Evolutionary conservation across 2,113 vertebrate species (phyloP), one percentile per base, ranked within the genome.

Genomic region (Platysternon megacephalum): DNA sequence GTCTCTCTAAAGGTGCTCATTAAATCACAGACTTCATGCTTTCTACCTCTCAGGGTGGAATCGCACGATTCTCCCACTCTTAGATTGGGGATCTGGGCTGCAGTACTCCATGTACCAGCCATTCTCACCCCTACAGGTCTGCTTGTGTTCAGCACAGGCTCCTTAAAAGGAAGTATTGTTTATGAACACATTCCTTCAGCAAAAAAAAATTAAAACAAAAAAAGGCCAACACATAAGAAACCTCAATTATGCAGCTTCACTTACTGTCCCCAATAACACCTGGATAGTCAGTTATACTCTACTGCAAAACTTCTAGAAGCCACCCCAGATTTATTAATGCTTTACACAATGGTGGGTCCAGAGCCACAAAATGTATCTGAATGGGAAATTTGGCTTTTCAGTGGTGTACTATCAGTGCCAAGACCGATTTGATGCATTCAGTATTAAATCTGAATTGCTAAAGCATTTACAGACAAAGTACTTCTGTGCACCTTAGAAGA

Each of bases 361-460:
- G 26, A 76, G 4, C 74, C 74, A 46, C 74, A 7, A 29, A 9
- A 16, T 11, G 13, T 55, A 22, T 32, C 22, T 26, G 28, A 26
- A 44, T 10, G 29, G 3, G 0, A 13, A 8, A 1, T 4, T 0
- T 0, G n/a, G n/a, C 83, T 79, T 28, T 56, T 83, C 5, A 0
- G 14, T 24, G 29, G 16, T 58, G 39, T 26, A 0, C 9, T 26
- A 24, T 49, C 10, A 49, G 22, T 76, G 12, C 21, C 42, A 76
- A 44, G 22, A 13, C 24, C 3, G 10, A 26, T 76, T 76, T 76
- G 11, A 46, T 46, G 11, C 5, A 26, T 78, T 78, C 42, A 29
- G 9, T 44, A 8, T 46, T 29, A 78, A 46, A 46, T 46, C 44
- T 14, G 42, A 46, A 46, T 29, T 78, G 42, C 74, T 78, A 78